Evolutionary conservation across 2,797 vertebrate genomes (phyloP).

Genomic region (Sarcoramphus papa): DNA sequence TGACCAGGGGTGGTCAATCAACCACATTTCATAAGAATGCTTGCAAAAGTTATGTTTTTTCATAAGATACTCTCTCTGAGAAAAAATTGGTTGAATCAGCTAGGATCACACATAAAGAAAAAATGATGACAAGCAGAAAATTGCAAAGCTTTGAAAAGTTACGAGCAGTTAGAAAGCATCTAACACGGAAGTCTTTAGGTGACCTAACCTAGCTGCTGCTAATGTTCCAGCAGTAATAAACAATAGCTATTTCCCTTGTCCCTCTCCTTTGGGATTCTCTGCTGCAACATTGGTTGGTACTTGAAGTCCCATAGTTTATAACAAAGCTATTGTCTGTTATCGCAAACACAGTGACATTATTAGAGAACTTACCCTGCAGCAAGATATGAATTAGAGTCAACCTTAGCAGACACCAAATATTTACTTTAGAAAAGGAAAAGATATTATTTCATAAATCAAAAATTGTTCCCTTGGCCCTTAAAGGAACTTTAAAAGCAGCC

Average conservation of each 20-base stretch:
- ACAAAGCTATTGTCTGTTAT: slow-evolving; percentile 51
- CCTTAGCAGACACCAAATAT: slow-evolving; percentile 47
- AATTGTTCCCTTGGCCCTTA: slow-evolving; percentile 49
- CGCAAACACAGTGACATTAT: slow-evolving; percentile 35
- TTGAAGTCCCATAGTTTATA: slow-evolving; percentile 28
- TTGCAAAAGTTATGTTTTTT: neutral
- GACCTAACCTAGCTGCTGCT: neutral
- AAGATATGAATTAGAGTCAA: slow-evolving; percentile 59
- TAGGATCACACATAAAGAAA: neutral
- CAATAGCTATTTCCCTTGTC: neutral
- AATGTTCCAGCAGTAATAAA: slow-evolving; percentile 23
- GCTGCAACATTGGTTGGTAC: slow-evolving; percentile 3
- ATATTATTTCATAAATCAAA: slow-evolving; percentile 73
- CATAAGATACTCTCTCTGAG: neutral
- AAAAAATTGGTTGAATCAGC: neutral
- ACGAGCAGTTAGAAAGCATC: neutral
- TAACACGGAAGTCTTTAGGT: neutral
- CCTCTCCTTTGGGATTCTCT: slow-evolving; percentile 10
- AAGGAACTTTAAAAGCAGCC: slow-evolving; percentile 23
- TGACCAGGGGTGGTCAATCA: neutral
- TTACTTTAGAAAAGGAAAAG: slow-evolving; percentile 54
- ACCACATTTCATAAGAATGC: neutral
- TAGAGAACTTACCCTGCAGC: slow-evolving; percentile 51
- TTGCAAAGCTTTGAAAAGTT: slow-evolving; percentile 28
- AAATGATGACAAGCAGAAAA: slow-evolving; percentile 41